Conservation (phyloP, 2,113 vertebrate genomes). For the Etheostoma spectabile region DNA sequence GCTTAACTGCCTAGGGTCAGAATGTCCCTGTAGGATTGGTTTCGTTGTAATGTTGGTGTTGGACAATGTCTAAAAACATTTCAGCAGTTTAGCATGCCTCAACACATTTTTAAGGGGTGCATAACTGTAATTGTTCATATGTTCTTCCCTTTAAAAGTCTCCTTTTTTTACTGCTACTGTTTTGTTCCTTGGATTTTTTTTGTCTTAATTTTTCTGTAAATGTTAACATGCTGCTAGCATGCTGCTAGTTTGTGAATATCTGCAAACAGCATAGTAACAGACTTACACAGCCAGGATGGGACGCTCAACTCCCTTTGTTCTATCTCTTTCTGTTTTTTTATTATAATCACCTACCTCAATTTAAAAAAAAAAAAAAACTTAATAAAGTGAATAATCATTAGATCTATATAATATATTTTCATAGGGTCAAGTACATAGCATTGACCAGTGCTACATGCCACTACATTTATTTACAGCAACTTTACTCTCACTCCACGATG, state of each 20-base stretch:
- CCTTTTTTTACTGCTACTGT: not conserved
- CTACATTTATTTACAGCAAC: not conserved
- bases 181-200: not conserved
- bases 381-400: not conserved
- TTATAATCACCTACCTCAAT: constrained; percentile 2
- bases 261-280: not conserved
- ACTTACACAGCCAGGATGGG: not conserved
- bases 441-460: not conserved
- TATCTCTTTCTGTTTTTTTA: no score
- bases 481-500: no score
- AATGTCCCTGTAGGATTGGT: not conserved
- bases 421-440: not conserved
- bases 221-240: not conserved
- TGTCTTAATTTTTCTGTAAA: constrained; percentile 12
- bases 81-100: not conserved
- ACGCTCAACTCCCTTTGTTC: not conserved
- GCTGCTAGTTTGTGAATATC: not conserved
- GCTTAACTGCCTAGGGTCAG: no score
- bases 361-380: not conserved
- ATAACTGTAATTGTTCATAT: not conserved
- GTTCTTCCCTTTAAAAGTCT: not conserved
- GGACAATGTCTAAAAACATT: constrained; percentile 31
- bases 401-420: not conserved
- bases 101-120: constrained; percentile 1
- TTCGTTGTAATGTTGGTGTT: not conserved